These are phyloP conservation scores for Conchocele bisecta DNA, from an alignment of 2,888 invertebrate species.

Conservation along the genomic window DNA sequence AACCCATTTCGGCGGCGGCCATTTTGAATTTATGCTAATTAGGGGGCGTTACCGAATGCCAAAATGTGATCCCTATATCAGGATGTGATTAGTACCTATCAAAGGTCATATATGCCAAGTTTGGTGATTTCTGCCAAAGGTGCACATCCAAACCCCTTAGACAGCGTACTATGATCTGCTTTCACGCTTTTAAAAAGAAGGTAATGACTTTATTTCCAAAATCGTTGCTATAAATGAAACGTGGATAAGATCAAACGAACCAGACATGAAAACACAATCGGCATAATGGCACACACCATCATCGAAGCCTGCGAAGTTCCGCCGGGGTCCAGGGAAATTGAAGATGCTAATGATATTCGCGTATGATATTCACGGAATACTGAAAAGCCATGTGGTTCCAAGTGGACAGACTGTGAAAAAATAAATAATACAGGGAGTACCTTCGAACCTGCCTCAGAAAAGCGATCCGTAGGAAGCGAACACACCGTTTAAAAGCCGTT, in stretches of 20 bases:
- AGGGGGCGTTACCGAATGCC: too few species aligned
- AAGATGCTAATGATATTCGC: background rate
- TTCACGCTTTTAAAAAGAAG: background rate
- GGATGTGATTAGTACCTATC: too few species aligned
- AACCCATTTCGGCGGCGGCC: too few species aligned
- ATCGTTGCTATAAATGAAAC: background rate
- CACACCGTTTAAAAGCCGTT: background rate
- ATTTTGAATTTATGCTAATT: too few species aligned
- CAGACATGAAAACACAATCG: background rate
- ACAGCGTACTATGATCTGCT: too few species aligned
- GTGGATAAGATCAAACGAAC: background rate
- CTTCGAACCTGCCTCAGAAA: background rate
- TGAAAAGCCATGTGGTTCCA: background rate
- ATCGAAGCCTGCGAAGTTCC: background rate
- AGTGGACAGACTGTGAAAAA: background rate
- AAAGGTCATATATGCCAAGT: too few species aligned
- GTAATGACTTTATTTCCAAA: background rate
- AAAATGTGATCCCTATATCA: too few species aligned
- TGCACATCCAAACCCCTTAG: too few species aligned
- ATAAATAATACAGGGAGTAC: background rate
- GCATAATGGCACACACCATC: background rate
- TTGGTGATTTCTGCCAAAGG: too few species aligned
- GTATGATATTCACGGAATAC: background rate
- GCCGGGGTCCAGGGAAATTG: background rate
- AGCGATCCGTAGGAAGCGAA: background rate